Percentiles rank a stretch among this genome's conserved stretches.
Conservation (phyloP, 2,888 invertebrate genomes). For the Eumerus sabulonum region DNA sequence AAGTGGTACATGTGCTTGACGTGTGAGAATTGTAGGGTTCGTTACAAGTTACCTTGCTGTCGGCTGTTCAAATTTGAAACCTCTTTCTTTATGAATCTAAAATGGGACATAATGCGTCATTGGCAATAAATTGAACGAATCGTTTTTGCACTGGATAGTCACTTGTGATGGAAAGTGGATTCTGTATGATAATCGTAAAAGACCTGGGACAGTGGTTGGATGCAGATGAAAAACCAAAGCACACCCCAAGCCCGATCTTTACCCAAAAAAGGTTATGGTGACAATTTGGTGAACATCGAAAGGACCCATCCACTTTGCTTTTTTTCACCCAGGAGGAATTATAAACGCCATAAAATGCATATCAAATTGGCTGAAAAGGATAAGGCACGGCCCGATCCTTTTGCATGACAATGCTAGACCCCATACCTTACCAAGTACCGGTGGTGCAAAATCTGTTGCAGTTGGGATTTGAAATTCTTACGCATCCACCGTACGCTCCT, state of each 20-base stretch:
- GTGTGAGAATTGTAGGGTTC: too few relatives aligned
- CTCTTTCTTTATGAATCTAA: too few relatives aligned
- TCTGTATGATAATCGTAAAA: background rate
- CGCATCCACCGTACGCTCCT: background rate
- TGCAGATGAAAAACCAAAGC: slow-evolving; percentile 10
- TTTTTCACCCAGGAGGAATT: slow-evolving; percentile 5
- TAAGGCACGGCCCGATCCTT: too few relatives aligned
- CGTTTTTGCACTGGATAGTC: slow-evolving; percentile 7
- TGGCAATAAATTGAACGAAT: too few relatives aligned
- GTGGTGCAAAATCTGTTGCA: too few relatives aligned
- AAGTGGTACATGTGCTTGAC: too few relatives aligned
- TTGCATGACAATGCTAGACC: too few relatives aligned
- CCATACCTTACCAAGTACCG: too few relatives aligned
- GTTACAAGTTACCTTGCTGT: too few relatives aligned
- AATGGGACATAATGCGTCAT: too few relatives aligned
- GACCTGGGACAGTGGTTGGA: slow-evolving; percentile 5
- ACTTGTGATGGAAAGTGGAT: slow-evolving; percentile 1
- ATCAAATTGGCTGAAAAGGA: background rate
- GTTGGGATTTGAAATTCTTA: background rate
- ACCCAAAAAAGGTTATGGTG: too few relatives aligned
- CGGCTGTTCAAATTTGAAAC: too few relatives aligned
- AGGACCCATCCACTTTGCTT: background rate
- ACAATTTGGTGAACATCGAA: background rate
- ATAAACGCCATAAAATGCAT: background rate
- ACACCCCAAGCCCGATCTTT: slow-evolving; percentile 12